Conservation (phyloP, 2,888 invertebrate species). For the Lagria hirta region DNA sequence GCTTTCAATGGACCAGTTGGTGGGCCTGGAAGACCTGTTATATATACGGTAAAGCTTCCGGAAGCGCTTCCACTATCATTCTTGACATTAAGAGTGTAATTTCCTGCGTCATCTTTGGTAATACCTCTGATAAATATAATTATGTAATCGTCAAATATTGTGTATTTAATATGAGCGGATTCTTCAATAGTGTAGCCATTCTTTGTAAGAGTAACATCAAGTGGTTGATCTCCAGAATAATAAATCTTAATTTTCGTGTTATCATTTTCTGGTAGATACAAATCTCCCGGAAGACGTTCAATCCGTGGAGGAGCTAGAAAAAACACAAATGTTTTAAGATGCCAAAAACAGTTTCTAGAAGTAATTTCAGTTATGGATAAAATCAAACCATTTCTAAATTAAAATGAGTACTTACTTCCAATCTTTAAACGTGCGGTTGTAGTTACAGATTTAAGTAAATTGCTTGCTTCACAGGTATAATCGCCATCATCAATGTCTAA, state of each 20-base stretch:
- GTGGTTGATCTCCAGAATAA: constrained; percentile 95
- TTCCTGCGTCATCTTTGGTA: constrained; percentile 84
- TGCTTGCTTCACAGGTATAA: constrained; percentile 94
- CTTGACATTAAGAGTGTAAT: constrained; percentile 81
- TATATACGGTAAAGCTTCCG: constrained; percentile 81
- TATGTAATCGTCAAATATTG: constrained; percentile 95
- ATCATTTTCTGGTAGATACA: constrained; percentile 90
- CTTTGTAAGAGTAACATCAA: constrained; percentile 81
- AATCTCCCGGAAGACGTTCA: constrained; percentile 84
- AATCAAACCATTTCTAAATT: too few relatives aligned
- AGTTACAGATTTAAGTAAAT: constrained; percentile 87
- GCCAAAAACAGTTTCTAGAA: constrained; percentile 3
- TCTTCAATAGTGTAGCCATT: constrained; percentile 79
- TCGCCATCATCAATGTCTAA: constrained; percentile 92
- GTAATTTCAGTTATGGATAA: too few relatives aligned
- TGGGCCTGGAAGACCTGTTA: constrained; percentile 94
- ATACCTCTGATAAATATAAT: constrained; percentile 94
- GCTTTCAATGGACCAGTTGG: constrained; percentile 90
- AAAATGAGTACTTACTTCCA: constrained; percentile 66
- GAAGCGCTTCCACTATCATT: constrained; percentile 89
- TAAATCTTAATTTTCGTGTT: constrained; percentile 97
- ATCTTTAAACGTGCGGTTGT: constrained; percentile 88
- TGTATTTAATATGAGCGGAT: constrained; percentile 79
- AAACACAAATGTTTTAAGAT: constrained; percentile 21
- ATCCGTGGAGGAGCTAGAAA: constrained; percentile 83